Base-by-base conservation (phyloP, 2,888 invertebrate genomes). In the Apamea anceps region DNA sequence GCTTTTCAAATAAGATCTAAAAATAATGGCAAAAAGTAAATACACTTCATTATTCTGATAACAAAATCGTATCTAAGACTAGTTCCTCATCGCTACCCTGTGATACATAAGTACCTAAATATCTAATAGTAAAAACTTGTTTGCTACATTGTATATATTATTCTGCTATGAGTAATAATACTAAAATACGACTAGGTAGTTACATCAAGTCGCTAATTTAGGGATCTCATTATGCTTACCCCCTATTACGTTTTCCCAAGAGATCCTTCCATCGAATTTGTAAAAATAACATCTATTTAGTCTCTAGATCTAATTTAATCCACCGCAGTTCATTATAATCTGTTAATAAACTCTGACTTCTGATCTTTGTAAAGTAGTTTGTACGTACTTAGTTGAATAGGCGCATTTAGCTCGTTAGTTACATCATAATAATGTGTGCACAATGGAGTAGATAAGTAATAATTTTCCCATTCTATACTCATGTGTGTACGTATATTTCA, bases 311-410 rank as follows among this genome's bases (percentile, higher is more conserved):
- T 32, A 25, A 75, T 76, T 32, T 75, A 51, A 45, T 76, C 57
- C 32, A 18, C 32, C 18, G 21, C 3, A 32, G 5, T 66, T 57
- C 5, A 54, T 54, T 65, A 25, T 65, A 63, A 77, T 66, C 77
- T 57, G n/a, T 21, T 57, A 57, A 67, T 77, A 66, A 78, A 78
- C 57, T 48, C 57, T 60, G 28, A 28, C 54, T 60, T 60, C 25
- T 28, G 48, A 78, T 57, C 66, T 66, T 28, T 32, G 8, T 57
- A 7, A 5, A 21, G 42, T 77, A 74, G 4, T 51, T 32, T 51
- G 45, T 74, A 57, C 0, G 42, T 42, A 54, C 37, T 15, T 54
- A n/a, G 10, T 42, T 25, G 51, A 42, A 42, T 28, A 63, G n/a
- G 15, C 51, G 57, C n/a, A 76, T 62, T 48, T 76, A 51, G 12